Percentiles rank a stretch among this genome's conserved stretches.
phyloP scores from a whole-genome alignment of 35 echinoderm and acorn worm genomes.

The Ptychodera flava region DNA sequence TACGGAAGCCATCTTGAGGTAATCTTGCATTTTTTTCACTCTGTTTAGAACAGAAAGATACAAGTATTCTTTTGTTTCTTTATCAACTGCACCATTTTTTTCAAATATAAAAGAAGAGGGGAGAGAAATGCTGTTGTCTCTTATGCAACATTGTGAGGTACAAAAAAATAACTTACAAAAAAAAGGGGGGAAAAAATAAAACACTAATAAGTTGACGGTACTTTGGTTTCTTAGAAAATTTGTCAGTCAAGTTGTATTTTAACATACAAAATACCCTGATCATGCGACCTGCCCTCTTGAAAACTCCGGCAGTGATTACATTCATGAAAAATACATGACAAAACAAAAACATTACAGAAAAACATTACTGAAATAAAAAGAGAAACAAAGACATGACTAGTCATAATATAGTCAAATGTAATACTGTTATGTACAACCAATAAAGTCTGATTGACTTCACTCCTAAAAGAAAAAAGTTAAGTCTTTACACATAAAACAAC shows the following conservation, averaged over 20 bases:
- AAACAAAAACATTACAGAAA: constrained; percentile 2
- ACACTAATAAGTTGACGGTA: too few relatives aligned
- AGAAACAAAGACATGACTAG: too few relatives aligned
- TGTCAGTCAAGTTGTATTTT: neutral
- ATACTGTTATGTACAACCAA: neutral
- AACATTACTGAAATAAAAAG: too few relatives aligned
- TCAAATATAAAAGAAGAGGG: too few relatives aligned
- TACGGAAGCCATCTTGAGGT: neutral
- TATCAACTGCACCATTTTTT: too few relatives aligned
- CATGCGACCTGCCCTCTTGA: neutral
- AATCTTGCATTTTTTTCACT: neutral
- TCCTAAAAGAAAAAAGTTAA: too few relatives aligned
- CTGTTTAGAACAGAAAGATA: too few relatives aligned
- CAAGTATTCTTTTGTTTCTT: too few relatives aligned
- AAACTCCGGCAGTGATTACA: neutral
- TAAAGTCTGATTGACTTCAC: too few relatives aligned
- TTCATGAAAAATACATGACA: neutral
- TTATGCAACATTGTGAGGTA: neutral
- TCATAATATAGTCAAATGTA: neutral
- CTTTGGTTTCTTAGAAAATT: neutral
- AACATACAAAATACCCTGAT: neutral
- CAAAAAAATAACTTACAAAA: neutral
- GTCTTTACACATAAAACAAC: neutral
- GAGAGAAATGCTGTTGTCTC: neutral
- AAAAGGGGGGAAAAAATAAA: too few relatives aligned